These are phyloP conservation scores for Pseudomugil gertrudae DNA, from an alignment of 2,797 vertebrate species.

Conservation along the genomic window DNA sequence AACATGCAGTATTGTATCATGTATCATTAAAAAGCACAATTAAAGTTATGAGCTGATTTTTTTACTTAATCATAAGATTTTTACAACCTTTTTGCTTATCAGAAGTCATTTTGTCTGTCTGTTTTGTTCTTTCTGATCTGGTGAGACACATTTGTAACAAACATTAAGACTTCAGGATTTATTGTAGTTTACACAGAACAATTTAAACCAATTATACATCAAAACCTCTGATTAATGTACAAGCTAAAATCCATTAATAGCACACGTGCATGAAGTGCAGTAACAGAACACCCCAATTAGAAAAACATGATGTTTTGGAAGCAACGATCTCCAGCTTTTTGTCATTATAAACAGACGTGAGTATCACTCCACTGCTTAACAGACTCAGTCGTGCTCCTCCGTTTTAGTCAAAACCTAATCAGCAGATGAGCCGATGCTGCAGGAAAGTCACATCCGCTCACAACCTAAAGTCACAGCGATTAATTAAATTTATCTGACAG, in stretches of 20 bases:
- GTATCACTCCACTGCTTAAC: neutral
- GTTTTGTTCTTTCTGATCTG: neutral
- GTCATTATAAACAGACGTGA: neutral
- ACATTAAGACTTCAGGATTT: neutral
- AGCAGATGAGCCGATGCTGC: conserved; percentile 44
- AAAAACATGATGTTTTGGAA: conserved; percentile 1
- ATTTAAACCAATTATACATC: neutral
- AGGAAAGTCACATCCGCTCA: conserved; percentile 39
- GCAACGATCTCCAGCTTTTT: neutral
- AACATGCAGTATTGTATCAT: too few species aligned
- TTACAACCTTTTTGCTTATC: too few species aligned
- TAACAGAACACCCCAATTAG: neutral
- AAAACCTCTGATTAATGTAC: neutral
- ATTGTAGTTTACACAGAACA: neutral
- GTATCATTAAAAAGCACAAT: too few species aligned
- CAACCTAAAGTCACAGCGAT: conserved; percentile 42
- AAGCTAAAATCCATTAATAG: neutral
- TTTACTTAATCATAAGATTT: too few species aligned
- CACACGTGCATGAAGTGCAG: neutral
- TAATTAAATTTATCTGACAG: conserved; percentile 67
- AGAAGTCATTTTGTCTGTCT: too few species aligned
- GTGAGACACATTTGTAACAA: neutral
- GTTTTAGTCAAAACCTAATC: conserved; percentile 57
- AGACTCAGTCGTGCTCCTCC: conserved; percentile 31
- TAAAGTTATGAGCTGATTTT: too few species aligned